Evolutionary conservation across 2,797 vertebrate genomes (phyloP), one percentile per base, ranked within the genome.

Genomic region (Luscinia megarhynchos): DNA sequence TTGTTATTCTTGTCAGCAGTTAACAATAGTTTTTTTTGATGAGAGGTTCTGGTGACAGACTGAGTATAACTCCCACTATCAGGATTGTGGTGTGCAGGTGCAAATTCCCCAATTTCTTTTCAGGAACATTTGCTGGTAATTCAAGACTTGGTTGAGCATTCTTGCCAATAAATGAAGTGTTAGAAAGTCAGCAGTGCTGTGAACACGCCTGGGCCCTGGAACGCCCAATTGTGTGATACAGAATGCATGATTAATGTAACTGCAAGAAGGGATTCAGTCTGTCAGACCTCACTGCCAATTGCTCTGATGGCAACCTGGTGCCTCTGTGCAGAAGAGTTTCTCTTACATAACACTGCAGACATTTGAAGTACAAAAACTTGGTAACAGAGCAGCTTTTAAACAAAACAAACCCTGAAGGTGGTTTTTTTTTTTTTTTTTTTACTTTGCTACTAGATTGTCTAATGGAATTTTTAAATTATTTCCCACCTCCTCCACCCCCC

Each of bases 231-330:
- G 90, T 16, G 43, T 89, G 94, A 79, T 92, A 29, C 7, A 61
- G 74, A 50, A 41, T 90, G 86, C 57, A 57, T 90, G 93, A 89
- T 77, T 61, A 87, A 68, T 77, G 2, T 57, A 70, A 68, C 92
- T 93, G 53, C 61, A 77, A 48, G 70, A 79, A 84, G 90, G 90
- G 59, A 62, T 36, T 74, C 77, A 84, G 86, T 83, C 95, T 95
- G 90, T 77, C 94, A 95, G 40, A 61, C 84, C 85, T 55, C 34
- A 0, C 59, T 95, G 93, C 90, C 92, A 95, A 11, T 67, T 92
- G 78, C 84, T 70, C 23, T 27, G 81, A 77, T 87, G 90, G n/a
- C 92, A 96, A 46, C 90, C 88, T 90, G 86, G 63, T 87, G 88
- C 61, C 63, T 94, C 81, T 63, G 57, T 84, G 72, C 80, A 76